Evolutionary conservation across 2,888 invertebrate species (phyloP), one percentile per base, ranked within the genome.

Genomic region (Caenorhabditis sp.): DNA sequence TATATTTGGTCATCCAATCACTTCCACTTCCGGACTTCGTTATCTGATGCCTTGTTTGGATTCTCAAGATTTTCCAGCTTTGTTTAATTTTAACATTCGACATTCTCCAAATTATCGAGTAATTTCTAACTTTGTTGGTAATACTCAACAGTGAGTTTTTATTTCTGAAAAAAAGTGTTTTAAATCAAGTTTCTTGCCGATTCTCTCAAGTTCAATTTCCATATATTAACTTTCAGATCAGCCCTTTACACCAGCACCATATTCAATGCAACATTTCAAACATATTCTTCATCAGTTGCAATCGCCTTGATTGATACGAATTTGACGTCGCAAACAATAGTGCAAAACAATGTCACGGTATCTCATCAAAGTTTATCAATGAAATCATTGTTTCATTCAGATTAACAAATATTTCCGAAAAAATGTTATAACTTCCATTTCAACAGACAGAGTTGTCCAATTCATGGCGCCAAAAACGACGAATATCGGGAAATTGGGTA

Each of bases 41-140:
- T 66, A 65, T 58, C 54, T 72, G 58, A 66, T 76, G 60, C 76
- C 76, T 37, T 76, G 76, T 61, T 62, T 72, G 12, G 76, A 76
- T 66, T 60, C 72, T 1, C 23, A 62, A n/a, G 69, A 76, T 54
- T 76, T 65, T 63, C 69, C 76, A 37, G 73, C 73, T 26, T 53
- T 63, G 62, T 73, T 73, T 36, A 73, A 73, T 60, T 69, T 73
- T 59, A 69, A 69, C 27, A 64, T 69, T 62, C 66, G 66, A 55
- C 69, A 74, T 54, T 66, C 63, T 0, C 21, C 62, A 21, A 37
- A 50, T 14, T 69, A 57, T 62, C 65, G 62, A 43, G 73, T 63
- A 19, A 51, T 73, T 6, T 73, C 73, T 10, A 73, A 73, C 24
- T 69, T 73, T 60, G 37, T 59, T 27, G 62, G 58, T 21, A 58